Evolutionary conservation across 64 coral and sea anemone genomes (phyloP).

Genomic region (Stichodactyla mertensii): DNA sequence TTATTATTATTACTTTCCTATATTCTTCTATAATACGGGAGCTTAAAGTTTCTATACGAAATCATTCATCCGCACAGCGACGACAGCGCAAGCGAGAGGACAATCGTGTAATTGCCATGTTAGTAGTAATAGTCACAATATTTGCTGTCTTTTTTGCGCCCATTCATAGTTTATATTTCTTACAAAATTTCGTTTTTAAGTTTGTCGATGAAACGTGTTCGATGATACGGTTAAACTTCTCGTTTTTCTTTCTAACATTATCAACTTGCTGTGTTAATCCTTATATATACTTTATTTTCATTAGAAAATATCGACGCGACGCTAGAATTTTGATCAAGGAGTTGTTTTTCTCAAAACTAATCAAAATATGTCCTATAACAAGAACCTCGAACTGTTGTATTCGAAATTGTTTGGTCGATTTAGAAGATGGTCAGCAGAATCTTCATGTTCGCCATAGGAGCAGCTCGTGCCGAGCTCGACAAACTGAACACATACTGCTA

Average conservation of each 20-base stretch:
- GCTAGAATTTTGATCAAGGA: background rate
- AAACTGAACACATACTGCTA: background rate
- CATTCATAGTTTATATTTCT: background rate
- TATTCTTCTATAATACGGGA: slow-evolving; percentile 23
- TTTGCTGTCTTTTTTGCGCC: slow-evolving; percentile 18
- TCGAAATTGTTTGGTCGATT: background rate
- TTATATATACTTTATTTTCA: slow-evolving; percentile 21
- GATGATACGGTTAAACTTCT: background rate
- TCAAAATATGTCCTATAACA: background rate
- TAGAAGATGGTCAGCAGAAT: background rate
- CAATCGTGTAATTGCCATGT: slow-evolving; percentile 17
- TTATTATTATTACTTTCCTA: background rate
- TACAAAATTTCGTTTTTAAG: background rate
- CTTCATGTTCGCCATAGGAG: background rate
- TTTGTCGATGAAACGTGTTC: no score
- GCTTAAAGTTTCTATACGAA: background rate
- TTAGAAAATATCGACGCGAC: slow-evolving; percentile 7
- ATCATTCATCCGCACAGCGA: background rate
- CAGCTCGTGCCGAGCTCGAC: background rate
- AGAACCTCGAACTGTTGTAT: background rate
- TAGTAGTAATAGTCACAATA: background rate
- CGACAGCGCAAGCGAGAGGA: background rate
- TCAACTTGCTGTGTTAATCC: slow-evolving; percentile 10
- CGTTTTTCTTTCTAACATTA: background rate
- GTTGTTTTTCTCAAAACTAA: background rate